Evolutionary conservation across 2,888 invertebrate genomes (phyloP), one percentile per base, ranked within the genome.

Genomic region (Deladenus siricidicola): DNA sequence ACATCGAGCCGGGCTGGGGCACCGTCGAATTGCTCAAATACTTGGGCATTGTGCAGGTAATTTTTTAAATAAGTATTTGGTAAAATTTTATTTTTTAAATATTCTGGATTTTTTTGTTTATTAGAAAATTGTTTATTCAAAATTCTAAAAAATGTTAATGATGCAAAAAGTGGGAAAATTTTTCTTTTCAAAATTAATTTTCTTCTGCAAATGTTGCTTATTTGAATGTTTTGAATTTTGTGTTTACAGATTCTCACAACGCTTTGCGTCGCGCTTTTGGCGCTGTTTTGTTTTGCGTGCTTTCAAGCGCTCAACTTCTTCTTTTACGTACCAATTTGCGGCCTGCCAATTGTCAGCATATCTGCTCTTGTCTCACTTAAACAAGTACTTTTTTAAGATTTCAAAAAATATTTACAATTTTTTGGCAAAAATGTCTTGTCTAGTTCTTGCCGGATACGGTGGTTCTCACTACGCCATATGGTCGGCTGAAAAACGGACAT

Each of bases 391-490:
- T 19, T 17, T n/a, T n/a, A n/a, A n/a, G n/a, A n/a, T n/a, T n/a
- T n/a, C n/a, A n/a, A n/a, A 17, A 3, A 56, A 17, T 26, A 24
- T 26, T 34, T 24, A 24, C 19, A 30, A 26, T 17, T 3, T 34
- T 34, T 67, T 17, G 21, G 34, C n/a, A 19, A 24, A 58, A 44
- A 8, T 14, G 50, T 4, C 50, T 14, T 23, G 48, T 65, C 56
- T 55, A 76, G 76, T 76, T 74, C 56, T 64, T 76, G 3, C 76
- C 76, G 14, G 76, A 76, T 51, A 67, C 73, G 0, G 74, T 75
- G 19, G 62, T 76, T 2, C 26, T 77, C n/a, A 65, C 70, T 2
- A 76, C 75, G 23, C 73, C 74, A 8, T 52, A 69, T 42, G 76
- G 76, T 34, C 68, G 76, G 10, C 51, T 76, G 52, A 76, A 76